These are phyloP conservation scores for Pomacea canaliculata DNA, from an alignment of 2,888 invertebrate species.

Conservation along the genomic window DNA sequence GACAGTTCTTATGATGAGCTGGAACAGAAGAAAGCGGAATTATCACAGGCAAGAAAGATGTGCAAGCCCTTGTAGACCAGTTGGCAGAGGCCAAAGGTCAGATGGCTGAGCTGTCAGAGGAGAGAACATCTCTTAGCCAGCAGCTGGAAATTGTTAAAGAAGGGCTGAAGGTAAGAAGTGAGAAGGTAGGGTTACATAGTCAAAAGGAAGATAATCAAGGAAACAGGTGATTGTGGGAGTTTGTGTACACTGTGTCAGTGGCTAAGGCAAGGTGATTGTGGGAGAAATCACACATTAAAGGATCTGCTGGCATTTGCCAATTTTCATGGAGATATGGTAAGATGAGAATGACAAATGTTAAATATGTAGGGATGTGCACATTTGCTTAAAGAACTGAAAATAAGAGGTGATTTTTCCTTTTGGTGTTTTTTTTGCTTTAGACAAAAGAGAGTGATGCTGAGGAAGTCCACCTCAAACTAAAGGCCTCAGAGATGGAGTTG, in stretches of 20 bases:
- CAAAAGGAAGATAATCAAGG: no score
- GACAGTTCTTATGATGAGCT: slow-evolving; percentile 41
- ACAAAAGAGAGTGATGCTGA: slow-evolving; percentile 27
- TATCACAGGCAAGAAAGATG: slow-evolving; percentile 43
- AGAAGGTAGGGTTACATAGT: no score
- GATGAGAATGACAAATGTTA: no score
- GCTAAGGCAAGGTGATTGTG: no score
- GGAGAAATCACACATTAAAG: no score
- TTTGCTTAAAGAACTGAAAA: no score
- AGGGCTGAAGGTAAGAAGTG: slow-evolving; percentile 47
- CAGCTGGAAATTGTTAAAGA: slow-evolving; percentile 38
- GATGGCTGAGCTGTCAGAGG: slow-evolving; percentile 42
- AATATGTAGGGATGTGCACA: no score
- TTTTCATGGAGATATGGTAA: no score
- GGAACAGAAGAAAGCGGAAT: slow-evolving; percentile 35
- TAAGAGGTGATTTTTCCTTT: no score
- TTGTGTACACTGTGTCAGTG: no score
- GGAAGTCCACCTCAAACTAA: slow-evolving; percentile 42
- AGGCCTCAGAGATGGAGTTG: slow-evolving; percentile 48
- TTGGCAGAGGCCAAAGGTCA: slow-evolving; percentile 44
- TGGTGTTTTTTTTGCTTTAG: slow-evolving; percentile 17
- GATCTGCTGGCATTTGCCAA: no score
- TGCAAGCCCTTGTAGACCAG: slow-evolving; percentile 48
- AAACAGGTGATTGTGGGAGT: no score
- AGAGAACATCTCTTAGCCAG: slow-evolving; percentile 44